Base-by-base conservation (phyloP, 2,113 vertebrate genomes). In the Sciurus niger region DNA sequence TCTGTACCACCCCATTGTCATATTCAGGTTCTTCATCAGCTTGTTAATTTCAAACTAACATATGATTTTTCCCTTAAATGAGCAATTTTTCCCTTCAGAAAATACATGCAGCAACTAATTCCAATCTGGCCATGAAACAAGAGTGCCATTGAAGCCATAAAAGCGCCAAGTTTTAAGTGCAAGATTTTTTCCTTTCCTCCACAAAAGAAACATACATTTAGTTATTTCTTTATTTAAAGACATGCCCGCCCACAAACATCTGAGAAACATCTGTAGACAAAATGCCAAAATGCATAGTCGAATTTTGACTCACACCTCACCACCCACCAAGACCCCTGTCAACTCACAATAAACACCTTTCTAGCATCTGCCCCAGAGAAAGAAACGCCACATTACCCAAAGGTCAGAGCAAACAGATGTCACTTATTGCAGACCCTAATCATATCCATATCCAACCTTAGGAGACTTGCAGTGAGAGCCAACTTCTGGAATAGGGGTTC, bases 261-360 rank as follows among this genome's bases (percentile, higher is more conserved):
- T 98, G 98, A 98, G 96, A 98, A 98, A 98, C 98, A 98, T 98
- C 97, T 98, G 98, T 82, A 98, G 97, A 98, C 97, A 97, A 97
- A 98, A 97, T 95, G 98, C 97, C 98, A 98, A 96, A 97, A 97
- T 97, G 96, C 97, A 97, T 98, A 98, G 97, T 92, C 65, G 96
- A 95, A 97, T 98, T 98, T 98, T 96, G 98, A 98, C 97, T 98
- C 96, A 97, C 98, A 98, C 97, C 98, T 98, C 97, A 98, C 97
- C 98, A 98, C 98, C 98, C 98, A 98, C 98, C 96, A 98, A 98
- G 98, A 98, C 97, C 98, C 96, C 97, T 98, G 98, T 98, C 98
- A 98, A 96, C 98, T 98, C 98, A 98, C 98, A 98, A 98, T 98
- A 98, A 98, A 98, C 98, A 98, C 98, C 98, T 98, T 97, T 96